Evolutionary conservation across 2,888 invertebrate genomes (phyloP).

Genomic region (Chouioia cunea): DNA sequence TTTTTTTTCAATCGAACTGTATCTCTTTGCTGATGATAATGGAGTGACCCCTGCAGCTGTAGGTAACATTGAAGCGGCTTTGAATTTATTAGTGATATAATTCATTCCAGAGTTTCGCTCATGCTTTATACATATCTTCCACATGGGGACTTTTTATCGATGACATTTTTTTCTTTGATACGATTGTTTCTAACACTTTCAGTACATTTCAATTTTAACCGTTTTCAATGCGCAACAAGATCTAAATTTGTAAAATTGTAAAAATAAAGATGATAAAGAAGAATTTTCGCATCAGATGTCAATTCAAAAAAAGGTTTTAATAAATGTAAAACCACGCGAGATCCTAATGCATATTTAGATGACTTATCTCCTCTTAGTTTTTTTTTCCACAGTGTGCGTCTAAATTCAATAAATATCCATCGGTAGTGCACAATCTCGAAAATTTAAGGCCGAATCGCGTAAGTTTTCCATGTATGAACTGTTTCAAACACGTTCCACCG

Average conservation of each 20-base stretch:
- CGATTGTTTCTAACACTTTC: constrained; percentile 47
- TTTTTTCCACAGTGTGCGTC: constrained; percentile 48
- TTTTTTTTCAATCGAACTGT: background rate
- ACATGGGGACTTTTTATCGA: constrained; percentile 43
- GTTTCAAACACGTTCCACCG: constrained; percentile 40
- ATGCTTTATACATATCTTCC: constrained; percentile 36
- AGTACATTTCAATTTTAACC: constrained; percentile 37
- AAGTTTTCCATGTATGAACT: constrained; percentile 47
- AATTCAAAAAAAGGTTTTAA: constrained; percentile 36
- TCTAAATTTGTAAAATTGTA: constrained; percentile 47
- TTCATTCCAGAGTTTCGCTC: too few relatives aligned
- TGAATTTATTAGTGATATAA: too few relatives aligned
- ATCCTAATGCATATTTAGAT: constrained; percentile 45
- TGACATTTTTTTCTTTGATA: constrained; percentile 39
- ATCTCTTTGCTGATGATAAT: background rate
- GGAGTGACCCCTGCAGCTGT: too few relatives aligned
- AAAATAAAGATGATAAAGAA: constrained; percentile 44
- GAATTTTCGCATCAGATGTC: constrained; percentile 31
- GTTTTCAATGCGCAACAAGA: constrained; percentile 45
- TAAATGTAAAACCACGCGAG: constrained; percentile 47
- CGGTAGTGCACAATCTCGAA: constrained; percentile 42
- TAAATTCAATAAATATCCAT: constrained; percentile 45
- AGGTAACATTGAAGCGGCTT: too few relatives aligned
- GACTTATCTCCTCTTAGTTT: constrained; percentile 20
- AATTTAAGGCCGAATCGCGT: constrained; percentile 47